Base-by-base conservation (phyloP, 2,113 vertebrate species). In the Chloroceryle aenea region DNA sequence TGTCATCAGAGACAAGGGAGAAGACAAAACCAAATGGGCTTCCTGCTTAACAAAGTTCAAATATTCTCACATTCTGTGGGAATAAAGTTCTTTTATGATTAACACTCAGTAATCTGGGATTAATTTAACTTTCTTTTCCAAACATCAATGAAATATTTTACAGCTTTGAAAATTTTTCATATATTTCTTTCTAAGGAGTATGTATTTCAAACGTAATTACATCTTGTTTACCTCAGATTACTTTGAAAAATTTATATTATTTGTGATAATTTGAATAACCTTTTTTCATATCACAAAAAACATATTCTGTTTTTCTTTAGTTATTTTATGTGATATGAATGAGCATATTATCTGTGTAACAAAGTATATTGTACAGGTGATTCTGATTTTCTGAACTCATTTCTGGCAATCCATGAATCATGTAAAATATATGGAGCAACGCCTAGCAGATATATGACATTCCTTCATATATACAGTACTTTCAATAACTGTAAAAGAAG, bases 401-500 rank as follows among this genome's bases (percentile, higher is more conserved):
- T 99, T 98, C 97, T 99, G 96, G 91, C 96, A 94, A 99, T 99
- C 84, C 99, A 99, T 10, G 98, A 99, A 59, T 99, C 99, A 25
- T 99, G 99, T 92, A 98, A 98, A 96, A 97, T 98, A 16, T 97
- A 98, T 2, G 98, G 99, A 74, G 99, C 99, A 58, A 99, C 99
- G 0, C 99, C 99, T 38, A 99, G 99, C 93, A 98, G 98, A 85
- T 99, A 99, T 76, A 99, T 99, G 98, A 98, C 98, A 64, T 99
- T 99, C 90, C 97, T 99, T 87, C 98, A 71, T 40, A 96, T 99
- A 9, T 99, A 99, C 94, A 98, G 96, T 69, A 87, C 98, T 77
- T 98, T 99, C 92, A 99, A 98, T 93, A 98, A 97, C 97, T 98
- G 97, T 85, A 99, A 99, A 97, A 98, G 98, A 94, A 98, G 94